phyloP scores from a whole-genome alignment of 2,797 vertebrate genomes.

The Coregonus ussuriensis region DNA sequence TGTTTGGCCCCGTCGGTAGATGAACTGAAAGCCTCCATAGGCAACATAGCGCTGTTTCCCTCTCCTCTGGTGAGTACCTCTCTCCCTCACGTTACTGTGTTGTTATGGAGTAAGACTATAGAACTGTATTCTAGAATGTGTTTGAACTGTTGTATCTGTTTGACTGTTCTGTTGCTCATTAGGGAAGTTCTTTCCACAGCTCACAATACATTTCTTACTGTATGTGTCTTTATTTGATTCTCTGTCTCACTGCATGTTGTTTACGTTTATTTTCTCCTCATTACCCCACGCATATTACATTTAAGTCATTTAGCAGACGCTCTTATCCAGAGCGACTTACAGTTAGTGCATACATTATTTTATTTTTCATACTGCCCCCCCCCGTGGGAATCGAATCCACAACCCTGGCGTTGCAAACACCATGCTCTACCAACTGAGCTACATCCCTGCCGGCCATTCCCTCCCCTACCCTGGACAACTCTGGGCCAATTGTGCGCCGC shows the following conservation, averaged over 20 bases:
- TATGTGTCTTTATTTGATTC: neutral
- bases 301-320: no score
- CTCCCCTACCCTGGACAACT: no score
- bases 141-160: neutral
- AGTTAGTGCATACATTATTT: no score
- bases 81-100: neutral
- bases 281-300: neutral
- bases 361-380: no score
- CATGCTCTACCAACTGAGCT: no score
- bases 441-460: no score
- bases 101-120: neutral
- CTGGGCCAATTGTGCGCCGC: no score
- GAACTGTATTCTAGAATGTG: neutral
- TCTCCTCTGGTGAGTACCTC: slow-evolving; percentile 91
- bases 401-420: no score
- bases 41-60: slow-evolving; percentile 94
- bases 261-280: neutral
- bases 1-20: slow-evolving; percentile 84
- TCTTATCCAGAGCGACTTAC: no score
- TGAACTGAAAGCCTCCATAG: slow-evolving; percentile 92
- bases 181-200: neutral
- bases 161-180: neutral
- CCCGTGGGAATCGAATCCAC: no score
- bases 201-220: neutral
- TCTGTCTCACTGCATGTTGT: slow-evolving; percentile 1